Percentiles rank a stretch among this genome's conserved stretches.
Conservation (phyloP, 2,797 vertebrate genomes). For the Diglossa cyanea region DNA sequence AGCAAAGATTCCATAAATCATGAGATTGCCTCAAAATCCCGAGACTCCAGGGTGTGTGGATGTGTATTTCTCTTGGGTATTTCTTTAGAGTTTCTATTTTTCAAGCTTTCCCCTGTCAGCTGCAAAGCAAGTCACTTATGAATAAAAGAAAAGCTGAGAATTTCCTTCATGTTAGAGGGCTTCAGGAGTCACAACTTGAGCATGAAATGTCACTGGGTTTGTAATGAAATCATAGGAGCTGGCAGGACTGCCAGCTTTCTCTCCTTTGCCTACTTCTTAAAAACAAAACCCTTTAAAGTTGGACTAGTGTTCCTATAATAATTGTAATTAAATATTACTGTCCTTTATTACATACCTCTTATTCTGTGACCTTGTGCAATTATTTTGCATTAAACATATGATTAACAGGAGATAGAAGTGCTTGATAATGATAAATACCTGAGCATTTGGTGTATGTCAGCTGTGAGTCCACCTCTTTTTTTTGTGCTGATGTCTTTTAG, state of each 20-base stretch:
- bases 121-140: neutral
- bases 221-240: neutral
- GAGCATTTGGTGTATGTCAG: neutral
- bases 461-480: neutral
- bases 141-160: conserved; percentile 33
- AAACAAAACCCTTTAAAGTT: neutral
- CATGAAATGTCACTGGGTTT: conserved; percentile 13
- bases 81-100: neutral
- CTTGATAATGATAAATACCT: neutral
- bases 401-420: neutral
- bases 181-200: neutral
- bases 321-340: neutral
- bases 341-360: neutral
- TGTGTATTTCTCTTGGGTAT: neutral
- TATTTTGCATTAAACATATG: neutral
- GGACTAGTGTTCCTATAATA: neutral
- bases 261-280: neutral
- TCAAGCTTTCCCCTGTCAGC: neutral
- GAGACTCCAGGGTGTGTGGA: neutral
- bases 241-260: neutral
- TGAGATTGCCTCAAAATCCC: neutral
- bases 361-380: neutral
- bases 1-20: neutral
- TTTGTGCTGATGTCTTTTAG: neutral
- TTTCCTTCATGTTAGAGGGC: neutral